Evolutionary conservation across 2,888 invertebrate species (phyloP).

Genomic region (Polydrusus cervinus): DNA sequence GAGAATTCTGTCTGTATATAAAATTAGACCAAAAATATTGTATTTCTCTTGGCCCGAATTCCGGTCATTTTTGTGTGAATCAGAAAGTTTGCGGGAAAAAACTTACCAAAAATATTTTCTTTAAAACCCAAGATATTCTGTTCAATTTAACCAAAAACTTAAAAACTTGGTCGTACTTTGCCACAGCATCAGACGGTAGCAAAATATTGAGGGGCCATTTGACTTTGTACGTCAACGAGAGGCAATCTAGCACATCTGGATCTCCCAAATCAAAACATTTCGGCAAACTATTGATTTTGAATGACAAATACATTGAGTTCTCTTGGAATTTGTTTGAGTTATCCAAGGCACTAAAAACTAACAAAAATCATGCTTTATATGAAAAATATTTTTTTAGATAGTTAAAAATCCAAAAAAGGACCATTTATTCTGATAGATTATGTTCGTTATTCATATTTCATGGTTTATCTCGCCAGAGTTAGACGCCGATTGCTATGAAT

Average conservation of each 20-base stretch:
- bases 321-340: constrained; percentile 78
- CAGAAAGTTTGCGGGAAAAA: no score
- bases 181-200: constrained; percentile 80
- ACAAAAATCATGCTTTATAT: not conserved
- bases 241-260: constrained; percentile 79
- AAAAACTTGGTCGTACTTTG: constrained; percentile 83
- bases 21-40: no score
- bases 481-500: no score
- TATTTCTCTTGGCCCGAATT: no score
- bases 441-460: no score
- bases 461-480: no score
- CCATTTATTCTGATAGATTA: no score
- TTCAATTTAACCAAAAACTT: constrained; percentile 84
- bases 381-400: not conserved
- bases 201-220: constrained; percentile 87
- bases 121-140: constrained; percentile 84
- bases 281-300: constrained; percentile 77
- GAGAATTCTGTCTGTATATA: no score
- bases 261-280: constrained; percentile 78
- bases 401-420: no score
- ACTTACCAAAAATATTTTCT: constrained; percentile 79
- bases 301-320: constrained; percentile 78
- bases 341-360: constrained; percentile 77
- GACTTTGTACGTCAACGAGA: constrained; percentile 81
- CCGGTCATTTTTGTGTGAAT: no score